Percentiles rank a stretch among this genome's conserved stretches.
Evolutionary conservation across 2,797 vertebrate species (phyloP).

Genomic region (Cuniculus paca): DNA sequence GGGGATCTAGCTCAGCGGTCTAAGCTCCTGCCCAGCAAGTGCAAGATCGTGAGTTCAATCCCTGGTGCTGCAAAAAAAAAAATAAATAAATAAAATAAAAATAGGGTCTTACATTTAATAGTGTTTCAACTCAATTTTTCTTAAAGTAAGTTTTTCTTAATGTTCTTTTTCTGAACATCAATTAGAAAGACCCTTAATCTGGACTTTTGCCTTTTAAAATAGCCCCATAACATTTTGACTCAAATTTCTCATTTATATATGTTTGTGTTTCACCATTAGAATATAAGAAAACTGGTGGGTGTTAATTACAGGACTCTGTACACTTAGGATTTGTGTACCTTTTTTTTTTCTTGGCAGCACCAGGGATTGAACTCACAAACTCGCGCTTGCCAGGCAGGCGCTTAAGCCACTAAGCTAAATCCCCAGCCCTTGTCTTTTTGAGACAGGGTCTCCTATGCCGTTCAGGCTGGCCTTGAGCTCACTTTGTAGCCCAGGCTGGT

Average conservation of each 20-base stretch:
- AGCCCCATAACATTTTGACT: background rate
- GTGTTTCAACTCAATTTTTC: background rate
- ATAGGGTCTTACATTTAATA: background rate
- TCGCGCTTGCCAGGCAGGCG: too few species aligned
- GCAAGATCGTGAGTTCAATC: too few species aligned
- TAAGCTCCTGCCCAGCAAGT: too few species aligned
- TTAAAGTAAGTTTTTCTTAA: background rate
- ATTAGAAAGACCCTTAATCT: background rate
- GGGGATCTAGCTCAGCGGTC: too few species aligned
- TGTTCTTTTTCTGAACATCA: constrained; percentile 25
- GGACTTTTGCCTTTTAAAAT: background rate
- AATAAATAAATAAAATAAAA: background rate
- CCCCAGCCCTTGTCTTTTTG: too few species aligned
- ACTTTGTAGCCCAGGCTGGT: too few species aligned
- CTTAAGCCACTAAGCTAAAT: too few species aligned
- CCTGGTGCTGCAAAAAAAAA: too few species aligned
- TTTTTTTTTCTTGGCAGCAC: too few species aligned
- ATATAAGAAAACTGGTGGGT: background rate
- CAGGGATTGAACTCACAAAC: too few species aligned
- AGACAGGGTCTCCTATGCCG: too few species aligned
- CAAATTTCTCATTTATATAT: background rate
- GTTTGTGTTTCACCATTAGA: background rate
- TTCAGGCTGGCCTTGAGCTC: too few species aligned
- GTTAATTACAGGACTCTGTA: background rate
- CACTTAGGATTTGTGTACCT: background rate